phyloP scores from a whole-genome alignment of 2,888 invertebrate genomes.

The Tipula unca region DNA sequence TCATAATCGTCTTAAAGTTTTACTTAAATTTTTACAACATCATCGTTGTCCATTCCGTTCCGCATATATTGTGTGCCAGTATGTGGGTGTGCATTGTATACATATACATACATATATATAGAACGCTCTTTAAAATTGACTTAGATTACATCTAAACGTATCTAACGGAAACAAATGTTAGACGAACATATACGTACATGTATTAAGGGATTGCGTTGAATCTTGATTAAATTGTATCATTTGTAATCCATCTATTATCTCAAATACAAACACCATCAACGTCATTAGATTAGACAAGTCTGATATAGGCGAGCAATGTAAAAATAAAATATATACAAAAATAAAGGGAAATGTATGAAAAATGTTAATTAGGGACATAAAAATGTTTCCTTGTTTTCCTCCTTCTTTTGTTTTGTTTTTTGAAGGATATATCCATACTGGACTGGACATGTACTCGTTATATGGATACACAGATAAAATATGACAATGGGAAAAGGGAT shows the following conservation, averaged over 20 bases:
- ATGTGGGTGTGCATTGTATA: neutral
- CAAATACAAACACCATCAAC: neutral
- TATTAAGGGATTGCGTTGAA: neutral
- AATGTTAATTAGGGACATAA: neutral
- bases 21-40: neutral
- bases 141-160: neutral
- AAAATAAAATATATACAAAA: neutral
- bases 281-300: neutral
- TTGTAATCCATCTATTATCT: constrained; percentile 14
- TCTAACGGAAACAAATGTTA: neutral
- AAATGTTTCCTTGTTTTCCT: neutral
- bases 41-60: neutral
- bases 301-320: neutral
- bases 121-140: neutral
- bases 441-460: neutral
- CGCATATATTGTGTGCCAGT: too few species aligned
- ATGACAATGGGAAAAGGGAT: neutral
- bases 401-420: neutral
- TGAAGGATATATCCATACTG: neutral
- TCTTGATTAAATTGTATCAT: constrained; percentile 14
- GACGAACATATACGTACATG: neutral
- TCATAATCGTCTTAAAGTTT: neutral
- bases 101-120: too few species aligned
- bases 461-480: neutral
- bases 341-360: constrained; percentile 2